Evolutionary conservation across 2,888 invertebrate species (phyloP), one percentile per base, ranked within the genome.

Genomic region (Mythimna lalbum): DNA sequence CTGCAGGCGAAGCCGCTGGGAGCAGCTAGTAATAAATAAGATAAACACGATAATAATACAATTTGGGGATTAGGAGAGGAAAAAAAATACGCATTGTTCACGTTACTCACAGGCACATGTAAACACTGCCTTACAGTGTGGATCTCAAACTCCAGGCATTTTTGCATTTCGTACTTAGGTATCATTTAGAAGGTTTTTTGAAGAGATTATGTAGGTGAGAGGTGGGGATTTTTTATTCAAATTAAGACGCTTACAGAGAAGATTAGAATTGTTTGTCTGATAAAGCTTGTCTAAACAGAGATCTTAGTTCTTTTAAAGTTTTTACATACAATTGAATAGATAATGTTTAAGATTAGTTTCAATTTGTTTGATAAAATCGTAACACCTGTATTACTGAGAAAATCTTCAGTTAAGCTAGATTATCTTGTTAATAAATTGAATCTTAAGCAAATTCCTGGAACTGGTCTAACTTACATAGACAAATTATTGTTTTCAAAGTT

Each of bases 151-250:
- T 76, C 70, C 17, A 66, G 63, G 81, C 27, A 47, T 81, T 74
- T 76, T 81, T 80, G 62, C 81, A 76, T 81, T 78, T 70, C 53
- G 65, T 70, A 80, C 69, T 76, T 70, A 76, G 53, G 81, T 50
- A 76, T 64, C 71, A 78, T 81, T 81, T 78, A 78, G 66, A 66
- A 76, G 66, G 47, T 63, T 63, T 80, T 73, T 76, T 49, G 7
- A 70, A 63, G 70, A 66, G 78, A 78, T 78, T 78, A 78, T 71
- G 21, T 56, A 63, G 36, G 59, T 59, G 62, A 52, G 50, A 74
- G 61, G 55, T 43, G 33, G 4, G 53, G 14, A 49, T 39, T 63
- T 81, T 71, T 63, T 80, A 71, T 71, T 76, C 55, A 76, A 81
- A 81, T 81, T 47, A 33, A 31, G 33, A 57, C 50, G 47, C 63